Base-by-base conservation (phyloP, 2,797 vertebrate genomes). In the Merluccius polli region DNA sequence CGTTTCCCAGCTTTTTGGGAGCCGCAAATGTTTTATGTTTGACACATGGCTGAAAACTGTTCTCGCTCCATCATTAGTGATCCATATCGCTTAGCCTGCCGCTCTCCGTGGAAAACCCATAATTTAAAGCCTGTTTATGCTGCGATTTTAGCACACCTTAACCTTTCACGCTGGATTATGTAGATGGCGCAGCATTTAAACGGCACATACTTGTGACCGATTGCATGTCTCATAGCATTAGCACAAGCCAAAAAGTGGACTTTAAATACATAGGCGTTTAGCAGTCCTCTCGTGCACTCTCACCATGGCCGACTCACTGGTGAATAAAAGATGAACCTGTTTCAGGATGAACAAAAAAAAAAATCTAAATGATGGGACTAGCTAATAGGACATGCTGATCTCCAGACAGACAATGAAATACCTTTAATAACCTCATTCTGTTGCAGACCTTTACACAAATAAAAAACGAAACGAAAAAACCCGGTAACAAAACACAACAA, bases 251-350 rank as follows among this genome's bases (percentile, higher is more conserved):
- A 82, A 78, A 70, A 73, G 72, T 27, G 83, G 59, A 78, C 79
- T 83, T 74, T 52, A 73, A 79, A 81, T 82, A 73, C 84, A 73
- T 80, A 30, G 67, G 79, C 18, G 71, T 85, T 87, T 83, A 59
- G 72, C 83, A 82, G 86, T 71, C 85, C 76, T 87, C 77, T 78
- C 87, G 83, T 84, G 71, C 75, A 77, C 80, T 87, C 82, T 68
- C 82, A 82, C 69, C n/a, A 32, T 31, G 71, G 79, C 88, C 71
- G 82, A 79, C 87, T 90, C 85, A 79, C 81, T 84, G 88, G 83
- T 93, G 89, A 94, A 94, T 93, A 92, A 93, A 93, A 93, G 87
- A 92, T 93, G 85, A 93, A 91, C 84, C 87, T 87, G 89, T 91
- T 92, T 88, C 89, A 85, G 88, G 92, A 92, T 91, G 52, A 59